Evolutionary conservation across 2,888 invertebrate genomes (phyloP).

Genomic region (Pomacea canaliculata): DNA sequence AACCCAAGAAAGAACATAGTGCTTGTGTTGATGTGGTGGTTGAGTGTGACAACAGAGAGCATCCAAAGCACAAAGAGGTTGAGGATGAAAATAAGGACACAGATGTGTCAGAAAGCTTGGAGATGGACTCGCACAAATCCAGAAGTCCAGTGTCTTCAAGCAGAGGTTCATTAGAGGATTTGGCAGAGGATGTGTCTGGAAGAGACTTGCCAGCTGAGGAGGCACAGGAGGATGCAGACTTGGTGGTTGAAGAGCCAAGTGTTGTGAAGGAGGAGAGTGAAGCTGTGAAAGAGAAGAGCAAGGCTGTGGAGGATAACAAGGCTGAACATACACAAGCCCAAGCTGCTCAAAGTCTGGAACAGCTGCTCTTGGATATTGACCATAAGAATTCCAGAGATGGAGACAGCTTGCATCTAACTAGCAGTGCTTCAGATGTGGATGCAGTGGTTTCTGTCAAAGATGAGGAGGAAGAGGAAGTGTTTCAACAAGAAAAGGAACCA

Average conservation of each 20-base stretch:
- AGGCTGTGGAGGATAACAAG: too few relatives aligned
- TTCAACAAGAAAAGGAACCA: constrained; percentile 1
- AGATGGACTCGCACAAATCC: constrained; percentile 23
- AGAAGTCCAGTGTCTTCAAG: neutral
- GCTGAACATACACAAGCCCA: too few relatives aligned
- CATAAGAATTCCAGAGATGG: too few relatives aligned
- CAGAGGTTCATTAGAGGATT: constrained; percentile 30
- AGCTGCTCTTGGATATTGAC: too few relatives aligned
- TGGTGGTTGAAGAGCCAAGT: neutral
- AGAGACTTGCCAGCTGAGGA: neutral
- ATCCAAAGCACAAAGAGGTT: neutral
- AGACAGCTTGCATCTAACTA: too few relatives aligned
- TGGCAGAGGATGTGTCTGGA: constrained; percentile 22
- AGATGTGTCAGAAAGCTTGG: constrained; percentile 32
- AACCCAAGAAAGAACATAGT: constrained; percentile 13
- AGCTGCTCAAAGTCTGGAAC: too few relatives aligned
- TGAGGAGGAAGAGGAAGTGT: constrained; percentile 3
- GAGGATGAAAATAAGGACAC: constrained; percentile 26
- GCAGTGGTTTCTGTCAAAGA: neutral
- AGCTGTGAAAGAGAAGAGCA: too few relatives aligned
- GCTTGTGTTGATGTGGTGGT: constrained; percentile 23
- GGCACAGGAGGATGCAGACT: neutral
- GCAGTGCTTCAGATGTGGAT: too few relatives aligned
- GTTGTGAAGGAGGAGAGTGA: constrained; percentile 2
- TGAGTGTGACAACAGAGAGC: neutral